Percentiles rank a stretch among this genome's conserved stretches.
These are phyloP conservation scores for Argyrosomus regius DNA, from an alignment of 2,797 vertebrate species.

Conservation along the genomic window DNA sequence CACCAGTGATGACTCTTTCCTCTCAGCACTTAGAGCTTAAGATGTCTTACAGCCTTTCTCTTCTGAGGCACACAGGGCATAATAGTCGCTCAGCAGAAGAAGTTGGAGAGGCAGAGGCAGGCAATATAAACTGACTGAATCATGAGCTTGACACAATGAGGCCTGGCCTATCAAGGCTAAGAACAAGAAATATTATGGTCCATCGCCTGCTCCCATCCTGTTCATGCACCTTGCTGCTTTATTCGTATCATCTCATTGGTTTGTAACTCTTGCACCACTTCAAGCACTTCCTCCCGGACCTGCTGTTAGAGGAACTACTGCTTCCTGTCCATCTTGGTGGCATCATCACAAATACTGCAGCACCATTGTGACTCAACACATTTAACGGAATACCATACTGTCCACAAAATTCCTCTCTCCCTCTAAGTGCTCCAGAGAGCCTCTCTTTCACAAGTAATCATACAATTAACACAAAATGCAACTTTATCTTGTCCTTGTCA, in stretches of 20 bases:
- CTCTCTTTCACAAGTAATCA: conserved; percentile 11
- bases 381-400: neutral
- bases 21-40: conserved; percentile 55
- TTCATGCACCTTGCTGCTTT: conserved; percentile 17
- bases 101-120: conserved; percentile 41
- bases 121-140: conserved; percentile 46
- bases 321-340: conserved; percentile 25
- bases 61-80: conserved; percentile 47
- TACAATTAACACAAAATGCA: conserved; percentile 27
- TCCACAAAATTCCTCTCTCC: neutral
- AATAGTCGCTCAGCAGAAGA: conserved; percentile 50
- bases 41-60: conserved; percentile 57
- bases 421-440: no score
- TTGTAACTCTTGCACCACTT: conserved; percentile 7
- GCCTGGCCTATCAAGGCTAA: conserved; percentile 33
- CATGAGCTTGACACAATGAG: conserved; percentile 51
- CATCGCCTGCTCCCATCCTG: conserved; percentile 15
- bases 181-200: conserved; percentile 24
- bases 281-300: conserved; percentile 21
- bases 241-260: conserved; percentile 11
- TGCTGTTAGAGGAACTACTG: conserved; percentile 29
- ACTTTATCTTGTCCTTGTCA: conserved; percentile 40
- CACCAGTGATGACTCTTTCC: conserved; percentile 63
- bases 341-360: neutral
- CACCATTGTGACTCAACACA: neutral